These are phyloP conservation scores for Saturnia japonica DNA, from an alignment of 2,888 invertebrate species.

Conservation along the genomic window DNA sequence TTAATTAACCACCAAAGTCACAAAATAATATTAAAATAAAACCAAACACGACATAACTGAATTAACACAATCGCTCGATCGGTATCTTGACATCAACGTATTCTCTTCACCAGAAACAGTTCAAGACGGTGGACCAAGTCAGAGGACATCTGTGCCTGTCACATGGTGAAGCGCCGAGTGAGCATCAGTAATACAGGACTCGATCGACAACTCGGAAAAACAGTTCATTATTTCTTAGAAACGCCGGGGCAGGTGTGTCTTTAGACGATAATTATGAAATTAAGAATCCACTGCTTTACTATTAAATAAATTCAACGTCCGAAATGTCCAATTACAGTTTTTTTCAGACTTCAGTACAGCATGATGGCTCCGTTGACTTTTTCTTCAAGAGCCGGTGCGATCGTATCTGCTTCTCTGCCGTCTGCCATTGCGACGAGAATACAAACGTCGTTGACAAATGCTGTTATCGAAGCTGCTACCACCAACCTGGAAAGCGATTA, in stretches of 20 bases:
- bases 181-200: too few relatives aligned
- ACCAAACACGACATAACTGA: not conserved
- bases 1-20: not conserved
- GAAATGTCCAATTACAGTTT: not conserved
- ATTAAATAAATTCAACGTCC: too few relatives aligned
- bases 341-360: constrained; percentile 82
- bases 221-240: too few relatives aligned
- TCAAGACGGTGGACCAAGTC: too few relatives aligned
- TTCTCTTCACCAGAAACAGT: too few relatives aligned
- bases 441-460: constrained; percentile 87
- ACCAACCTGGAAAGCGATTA: constrained; percentile 83
- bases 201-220: too few relatives aligned
- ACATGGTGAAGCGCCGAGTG: too few relatives aligned
- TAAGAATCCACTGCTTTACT: not conserved
- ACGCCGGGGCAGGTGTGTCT: too few relatives aligned
- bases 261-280: too few relatives aligned
- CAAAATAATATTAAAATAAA: not conserved
- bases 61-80: too few relatives aligned
- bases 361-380: constrained; percentile 93
- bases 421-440: constrained; percentile 88
- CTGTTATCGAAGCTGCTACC: constrained; percentile 86
- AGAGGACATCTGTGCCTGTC: too few relatives aligned
- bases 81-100: too few relatives aligned
- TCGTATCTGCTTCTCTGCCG: constrained; percentile 83
- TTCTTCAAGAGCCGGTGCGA: constrained; percentile 87